A percentile compares a stretch with the other conserved stretches of the same genome.
phyloP scores from a whole-genome alignment of 2,888 invertebrate genomes.

The Conomelus anceps region DNA sequence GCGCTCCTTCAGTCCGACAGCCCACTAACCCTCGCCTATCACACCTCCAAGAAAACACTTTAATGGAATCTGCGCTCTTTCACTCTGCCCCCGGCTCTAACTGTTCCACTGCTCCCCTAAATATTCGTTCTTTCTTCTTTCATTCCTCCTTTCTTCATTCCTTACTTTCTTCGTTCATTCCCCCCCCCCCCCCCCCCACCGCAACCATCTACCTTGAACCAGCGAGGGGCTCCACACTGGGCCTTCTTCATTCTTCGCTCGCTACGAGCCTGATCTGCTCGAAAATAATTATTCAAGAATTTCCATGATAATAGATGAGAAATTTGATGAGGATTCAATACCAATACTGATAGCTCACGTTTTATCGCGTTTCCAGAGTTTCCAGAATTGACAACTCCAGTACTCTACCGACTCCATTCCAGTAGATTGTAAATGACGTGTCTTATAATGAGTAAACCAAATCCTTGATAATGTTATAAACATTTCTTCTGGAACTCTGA shows the following conservation, averaged over 20 bases:
- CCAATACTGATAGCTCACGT: neutral
- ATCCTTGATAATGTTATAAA: too few species aligned
- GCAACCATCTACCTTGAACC: too few species aligned
- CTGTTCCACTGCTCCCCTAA: neutral
- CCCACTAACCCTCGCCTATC: neutral
- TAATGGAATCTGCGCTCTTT: neutral
- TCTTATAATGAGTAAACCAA: neutral
- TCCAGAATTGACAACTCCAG: neutral
- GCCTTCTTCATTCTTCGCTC: neutral
- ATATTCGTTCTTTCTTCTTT: too few species aligned
- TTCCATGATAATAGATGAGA: slow-evolving; percentile 1
- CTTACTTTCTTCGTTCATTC: neutral
- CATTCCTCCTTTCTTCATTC: too few species aligned
- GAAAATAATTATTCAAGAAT: slow-evolving; percentile 12
- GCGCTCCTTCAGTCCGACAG: slow-evolving; percentile 29
- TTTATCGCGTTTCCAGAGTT: neutral
- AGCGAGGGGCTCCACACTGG: neutral
- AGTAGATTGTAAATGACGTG: too few species aligned
- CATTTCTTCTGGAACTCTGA: too few species aligned
- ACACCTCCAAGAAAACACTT: neutral
- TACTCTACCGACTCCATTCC: too few species aligned
- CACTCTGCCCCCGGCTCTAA: neutral
- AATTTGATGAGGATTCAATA: slow-evolving; percentile 1
- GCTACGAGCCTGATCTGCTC: neutral
- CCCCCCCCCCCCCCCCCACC: too few species aligned